Conservation (phyloP, 2,113 vertebrate genomes). For the Calypte anna region DNA sequence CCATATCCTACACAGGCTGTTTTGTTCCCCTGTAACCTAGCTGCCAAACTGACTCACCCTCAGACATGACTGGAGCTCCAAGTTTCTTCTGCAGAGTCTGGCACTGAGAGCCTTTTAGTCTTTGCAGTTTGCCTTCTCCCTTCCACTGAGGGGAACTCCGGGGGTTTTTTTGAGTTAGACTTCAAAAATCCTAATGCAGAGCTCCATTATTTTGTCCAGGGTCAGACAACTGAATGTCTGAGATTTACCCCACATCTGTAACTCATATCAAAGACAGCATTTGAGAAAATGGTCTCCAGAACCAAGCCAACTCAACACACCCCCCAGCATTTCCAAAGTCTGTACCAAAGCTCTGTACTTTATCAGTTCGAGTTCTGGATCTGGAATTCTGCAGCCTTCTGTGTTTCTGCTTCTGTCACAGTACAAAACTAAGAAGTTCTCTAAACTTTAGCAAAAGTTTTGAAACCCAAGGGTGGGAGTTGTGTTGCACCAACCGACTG, state of each 20-base stretch:
- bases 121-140: background rate
- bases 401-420: background rate
- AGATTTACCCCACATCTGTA: background rate
- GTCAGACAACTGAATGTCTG: background rate
- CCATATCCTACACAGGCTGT: background rate
- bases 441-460: background rate
- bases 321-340: background rate
- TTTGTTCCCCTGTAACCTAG: background rate
- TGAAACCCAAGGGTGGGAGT: background rate
- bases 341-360: background rate
- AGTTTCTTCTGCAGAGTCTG: background rate
- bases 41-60: background rate
- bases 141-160: background rate
- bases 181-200: background rate
- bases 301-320: background rate
- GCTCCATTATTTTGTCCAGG: background rate
- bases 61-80: background rate
- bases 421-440: background rate
- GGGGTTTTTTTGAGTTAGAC: background rate
- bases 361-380: background rate
- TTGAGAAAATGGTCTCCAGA: background rate
- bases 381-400: background rate
- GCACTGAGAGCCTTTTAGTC: background rate
- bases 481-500: background rate
- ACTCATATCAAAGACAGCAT: background rate